These are phyloP conservation scores for Coreoperca whiteheadi DNA, from an alignment of 2,113 vertebrate species.

Conservation along the genomic window DNA sequence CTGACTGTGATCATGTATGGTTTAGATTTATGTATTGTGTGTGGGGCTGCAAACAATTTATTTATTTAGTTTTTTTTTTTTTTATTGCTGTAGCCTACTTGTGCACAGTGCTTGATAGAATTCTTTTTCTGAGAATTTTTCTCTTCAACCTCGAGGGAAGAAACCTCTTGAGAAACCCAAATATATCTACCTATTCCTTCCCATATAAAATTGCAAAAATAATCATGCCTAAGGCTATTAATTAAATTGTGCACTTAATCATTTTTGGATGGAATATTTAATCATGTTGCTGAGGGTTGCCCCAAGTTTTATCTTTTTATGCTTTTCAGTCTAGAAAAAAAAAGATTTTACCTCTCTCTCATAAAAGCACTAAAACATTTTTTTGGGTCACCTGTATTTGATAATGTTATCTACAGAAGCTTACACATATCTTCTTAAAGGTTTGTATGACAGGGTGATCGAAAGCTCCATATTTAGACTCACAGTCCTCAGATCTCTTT, in stretches of 20 bases:
- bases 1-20: not conserved
- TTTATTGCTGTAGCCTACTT: constrained; percentile 36
- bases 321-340: constrained; percentile 42
- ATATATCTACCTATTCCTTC: constrained; percentile 64
- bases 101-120: constrained; percentile 25
- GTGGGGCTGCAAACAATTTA: not conserved
- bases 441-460: not conserved
- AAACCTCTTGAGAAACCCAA: constrained; percentile 64
- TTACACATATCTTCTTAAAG: not conserved
- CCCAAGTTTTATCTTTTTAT: constrained; percentile 47
- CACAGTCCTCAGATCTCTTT: constrained; percentile 36
- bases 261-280: constrained; percentile 74
- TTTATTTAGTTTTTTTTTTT: constrained; percentile 5
- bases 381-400: constrained; percentile 26
- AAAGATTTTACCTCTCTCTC: constrained; percentile 8
- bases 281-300: constrained; percentile 59
- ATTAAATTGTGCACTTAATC: constrained; percentile 73
- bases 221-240: constrained; percentile 65
- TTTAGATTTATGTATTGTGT: not conserved
- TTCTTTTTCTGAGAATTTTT: constrained; percentile 34
- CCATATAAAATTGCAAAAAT: constrained; percentile 63
- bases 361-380: constrained; percentile 13
- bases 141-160: constrained; percentile 52
- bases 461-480: constrained; percentile 40
- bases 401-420: constrained; percentile 9